Evolutionary conservation across 2,888 invertebrate genomes (phyloP).

Genomic region (Chesias legatella): DNA sequence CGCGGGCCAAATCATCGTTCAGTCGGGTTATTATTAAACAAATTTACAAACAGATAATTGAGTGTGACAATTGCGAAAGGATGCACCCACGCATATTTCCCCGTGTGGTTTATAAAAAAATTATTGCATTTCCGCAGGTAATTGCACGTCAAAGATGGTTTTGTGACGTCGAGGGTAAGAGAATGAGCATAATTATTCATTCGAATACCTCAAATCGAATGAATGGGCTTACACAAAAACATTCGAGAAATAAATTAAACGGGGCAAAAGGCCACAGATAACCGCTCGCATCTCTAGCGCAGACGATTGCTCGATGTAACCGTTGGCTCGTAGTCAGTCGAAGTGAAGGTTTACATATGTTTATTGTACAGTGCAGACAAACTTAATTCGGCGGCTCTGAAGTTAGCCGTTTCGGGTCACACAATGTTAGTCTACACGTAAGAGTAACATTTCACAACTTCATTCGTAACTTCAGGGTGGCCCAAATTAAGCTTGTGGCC

Average conservation of each 20-base stretch:
- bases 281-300: no score
- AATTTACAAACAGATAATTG: constrained; percentile 1
- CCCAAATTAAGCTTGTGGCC: not conserved
- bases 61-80: not conserved
- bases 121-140: not conserved
- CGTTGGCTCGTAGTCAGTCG: no score
- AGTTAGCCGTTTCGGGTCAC: no score
- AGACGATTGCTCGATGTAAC: no score
- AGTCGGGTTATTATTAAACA: constrained; percentile 10
- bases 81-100: not conserved
- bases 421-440: no score
- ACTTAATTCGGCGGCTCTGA: no score
- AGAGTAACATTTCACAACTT: no score
- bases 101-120: not conserved
- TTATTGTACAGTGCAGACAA: no score
- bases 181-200: constrained; percentile 5
- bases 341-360: no score
- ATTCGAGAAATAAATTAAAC: not conserved
- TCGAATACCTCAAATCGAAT: constrained; percentile 1
- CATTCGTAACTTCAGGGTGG: no score
- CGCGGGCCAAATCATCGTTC: constrained; percentile 16
- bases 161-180: constrained; percentile 7
- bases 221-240: not conserved
- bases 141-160: constrained; percentile 11
- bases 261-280: no score